These are phyloP conservation scores for Pelecanus crispus DNA, from an alignment of 2,113 vertebrate species.

Conservation along the genomic window DNA sequence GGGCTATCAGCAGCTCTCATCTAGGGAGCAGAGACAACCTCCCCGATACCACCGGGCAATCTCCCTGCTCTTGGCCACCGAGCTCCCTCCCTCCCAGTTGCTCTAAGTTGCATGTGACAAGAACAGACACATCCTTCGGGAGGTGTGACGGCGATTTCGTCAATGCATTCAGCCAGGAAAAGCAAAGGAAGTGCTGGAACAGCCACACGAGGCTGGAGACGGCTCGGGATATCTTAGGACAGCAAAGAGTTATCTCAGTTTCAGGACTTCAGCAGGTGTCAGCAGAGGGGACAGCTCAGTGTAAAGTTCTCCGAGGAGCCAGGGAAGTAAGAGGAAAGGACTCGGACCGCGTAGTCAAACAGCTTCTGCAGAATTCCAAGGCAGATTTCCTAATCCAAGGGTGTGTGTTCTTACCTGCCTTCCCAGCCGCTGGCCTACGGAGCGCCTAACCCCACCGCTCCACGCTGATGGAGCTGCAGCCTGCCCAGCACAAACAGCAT, in stretches of 20 bases:
- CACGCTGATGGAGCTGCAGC: not conserved
- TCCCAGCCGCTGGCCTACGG: not conserved
- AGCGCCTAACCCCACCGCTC: not conserved
- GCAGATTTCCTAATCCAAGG: not conserved
- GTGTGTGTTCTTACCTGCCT: not conserved
- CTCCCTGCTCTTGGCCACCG: not conserved
- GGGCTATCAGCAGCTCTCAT: not conserved
- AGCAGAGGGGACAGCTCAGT: not conserved
- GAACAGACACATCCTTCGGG: not conserved
- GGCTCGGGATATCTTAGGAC: not conserved
- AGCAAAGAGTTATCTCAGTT: not conserved
- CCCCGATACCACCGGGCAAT: not conserved
- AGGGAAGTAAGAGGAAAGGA: not conserved
- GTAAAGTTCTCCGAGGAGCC: not conserved
- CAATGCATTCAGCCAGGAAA: not conserved
- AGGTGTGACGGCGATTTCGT: fast-evolving
- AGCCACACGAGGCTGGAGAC: not conserved
- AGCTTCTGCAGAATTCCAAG: not conserved
- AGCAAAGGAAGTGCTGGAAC: not conserved
- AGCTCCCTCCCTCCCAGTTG: not conserved
- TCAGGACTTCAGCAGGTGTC: not conserved
- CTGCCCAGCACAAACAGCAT: fast-evolving
- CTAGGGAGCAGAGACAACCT: not conserved
- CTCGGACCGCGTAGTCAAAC: fast-evolving
- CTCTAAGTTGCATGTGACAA: fast-evolving